Evolutionary conservation across 2,797 vertebrate genomes (phyloP).

Genomic region (Cossypha polioptera): DNA sequence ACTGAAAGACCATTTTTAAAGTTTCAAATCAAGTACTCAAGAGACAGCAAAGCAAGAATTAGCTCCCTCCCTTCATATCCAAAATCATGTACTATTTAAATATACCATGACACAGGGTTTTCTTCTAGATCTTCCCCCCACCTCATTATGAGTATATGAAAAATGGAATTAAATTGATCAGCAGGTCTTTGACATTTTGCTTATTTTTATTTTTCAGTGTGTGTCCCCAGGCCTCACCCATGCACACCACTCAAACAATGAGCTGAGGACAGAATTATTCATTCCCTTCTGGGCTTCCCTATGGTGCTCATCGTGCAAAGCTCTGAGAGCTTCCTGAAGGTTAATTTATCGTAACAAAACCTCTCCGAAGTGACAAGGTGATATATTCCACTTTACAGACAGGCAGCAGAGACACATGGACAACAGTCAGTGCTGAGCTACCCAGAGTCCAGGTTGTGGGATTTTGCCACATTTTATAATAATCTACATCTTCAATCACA

Average conservation of each 20-base stretch:
- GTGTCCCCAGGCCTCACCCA: background rate
- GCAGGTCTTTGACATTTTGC: background rate
- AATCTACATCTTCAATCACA: background rate
- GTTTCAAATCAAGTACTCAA: background rate
- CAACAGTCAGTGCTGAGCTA: background rate
- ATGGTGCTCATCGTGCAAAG: background rate
- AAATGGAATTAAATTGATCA: background rate
- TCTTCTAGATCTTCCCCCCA: background rate
- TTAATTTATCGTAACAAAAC: constrained; percentile 22
- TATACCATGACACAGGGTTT: accelerated
- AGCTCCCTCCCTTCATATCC: background rate
- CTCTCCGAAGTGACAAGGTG: background rate
- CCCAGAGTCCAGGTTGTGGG: background rate
- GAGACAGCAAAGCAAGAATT: background rate
- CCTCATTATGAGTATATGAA: background rate
- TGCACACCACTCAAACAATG: background rate
- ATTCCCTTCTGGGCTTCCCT: background rate
- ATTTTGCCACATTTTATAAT: background rate
- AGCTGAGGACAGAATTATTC: constrained; percentile 5
- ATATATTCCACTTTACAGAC: background rate
- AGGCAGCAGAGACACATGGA: background rate
- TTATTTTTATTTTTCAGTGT: background rate
- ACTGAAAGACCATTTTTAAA: background rate
- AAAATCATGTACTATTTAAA: background rate
- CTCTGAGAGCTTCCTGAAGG: background rate